A percentile compares a stretch with the other conserved stretches of the same genome.
These are phyloP conservation scores for Haemorhous mexicanus DNA, from an alignment of 2,113 vertebrate genomes.

Conservation along the genomic window DNA sequence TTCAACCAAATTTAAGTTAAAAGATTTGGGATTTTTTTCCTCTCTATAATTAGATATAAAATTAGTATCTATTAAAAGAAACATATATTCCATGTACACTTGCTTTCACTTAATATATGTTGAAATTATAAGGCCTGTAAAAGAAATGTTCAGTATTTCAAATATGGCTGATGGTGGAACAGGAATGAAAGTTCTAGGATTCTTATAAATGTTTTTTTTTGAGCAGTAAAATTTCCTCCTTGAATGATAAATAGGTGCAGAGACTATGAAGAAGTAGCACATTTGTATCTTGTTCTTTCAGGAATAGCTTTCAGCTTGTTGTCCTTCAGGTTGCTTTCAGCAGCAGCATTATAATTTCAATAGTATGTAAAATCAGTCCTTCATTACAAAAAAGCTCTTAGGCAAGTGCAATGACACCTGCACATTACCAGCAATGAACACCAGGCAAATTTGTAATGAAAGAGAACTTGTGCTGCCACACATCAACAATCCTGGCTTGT, in stretches of 20 bases:
- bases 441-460: neutral
- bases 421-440: neutral
- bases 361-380: neutral
- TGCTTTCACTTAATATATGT: neutral
- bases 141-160: neutral
- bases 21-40: neutral
- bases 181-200: neutral
- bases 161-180: neutral
- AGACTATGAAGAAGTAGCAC: neutral
- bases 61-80: neutral
- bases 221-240: neutral
- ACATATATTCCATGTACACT: neutral
- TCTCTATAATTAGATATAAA: neutral
- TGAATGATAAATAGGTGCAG: neutral
- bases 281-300: neutral
- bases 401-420: neutral
- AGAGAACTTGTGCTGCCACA: neutral
- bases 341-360: neutral
- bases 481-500: neutral
- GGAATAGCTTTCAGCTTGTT: neutral
- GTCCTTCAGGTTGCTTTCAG: slow-evolving; percentile 1
- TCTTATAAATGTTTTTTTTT: neutral
- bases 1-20: neutral
- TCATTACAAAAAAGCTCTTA: neutral
- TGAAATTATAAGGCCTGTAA: neutral